Conservation (phyloP, 2,797 vertebrate genomes). For the Rhynchonycteris naso region DNA sequence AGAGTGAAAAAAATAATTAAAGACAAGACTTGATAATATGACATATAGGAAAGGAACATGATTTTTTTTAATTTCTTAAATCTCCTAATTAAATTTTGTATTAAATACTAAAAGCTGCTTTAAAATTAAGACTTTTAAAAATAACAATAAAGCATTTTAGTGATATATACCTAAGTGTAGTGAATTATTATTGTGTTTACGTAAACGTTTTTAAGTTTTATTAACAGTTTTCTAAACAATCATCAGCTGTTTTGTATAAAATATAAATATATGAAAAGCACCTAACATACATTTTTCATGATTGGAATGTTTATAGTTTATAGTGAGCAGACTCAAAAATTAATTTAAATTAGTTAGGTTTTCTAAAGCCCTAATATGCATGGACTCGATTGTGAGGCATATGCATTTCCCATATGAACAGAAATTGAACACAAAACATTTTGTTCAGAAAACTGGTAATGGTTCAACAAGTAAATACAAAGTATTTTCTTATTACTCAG, state of each 20-base stretch:
- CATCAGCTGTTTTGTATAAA: background rate
- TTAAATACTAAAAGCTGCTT: background rate
- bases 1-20: background rate
- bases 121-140: background rate
- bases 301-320: background rate
- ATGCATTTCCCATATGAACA: background rate
- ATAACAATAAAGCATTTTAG: background rate
- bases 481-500: constrained; percentile 21
- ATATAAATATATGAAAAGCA: background rate
- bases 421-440: background rate
- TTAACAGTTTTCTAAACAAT: background rate
- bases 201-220: background rate
- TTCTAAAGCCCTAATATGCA: background rate
- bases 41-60: background rate
- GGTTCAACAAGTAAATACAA: background rate
- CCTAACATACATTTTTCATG: background rate
- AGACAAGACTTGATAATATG: background rate
- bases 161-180: background rate
- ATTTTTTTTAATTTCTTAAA: background rate
- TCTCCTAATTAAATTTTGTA: background rate
- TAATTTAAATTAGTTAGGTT: background rate
- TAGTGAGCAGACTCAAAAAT: background rate
- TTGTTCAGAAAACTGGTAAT: background rate
- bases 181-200: background rate
- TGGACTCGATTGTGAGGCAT: background rate